These are phyloP conservation scores for Mamestra configurata DNA, from an alignment of 1,140 invertebrate species.

Conservation along the genomic window DNA sequence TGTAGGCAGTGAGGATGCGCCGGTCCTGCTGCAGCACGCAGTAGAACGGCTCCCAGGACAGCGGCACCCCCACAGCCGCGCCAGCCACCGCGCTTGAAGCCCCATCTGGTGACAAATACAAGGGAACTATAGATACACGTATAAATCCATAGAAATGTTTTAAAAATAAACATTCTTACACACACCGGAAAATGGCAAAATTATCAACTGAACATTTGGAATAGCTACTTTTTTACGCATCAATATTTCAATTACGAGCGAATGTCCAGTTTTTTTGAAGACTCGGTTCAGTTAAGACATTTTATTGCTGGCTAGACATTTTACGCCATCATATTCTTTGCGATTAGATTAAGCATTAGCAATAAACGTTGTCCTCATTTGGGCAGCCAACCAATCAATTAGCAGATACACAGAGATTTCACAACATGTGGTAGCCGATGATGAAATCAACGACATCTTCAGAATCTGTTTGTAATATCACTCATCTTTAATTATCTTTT, in stretches of 20 bases:
- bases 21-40: conserved; percentile 96
- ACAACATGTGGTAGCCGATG: background rate
- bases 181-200: too few relatives aligned
- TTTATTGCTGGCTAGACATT: background rate
- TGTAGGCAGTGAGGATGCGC: conserved; percentile 94
- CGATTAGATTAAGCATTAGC: background rate
- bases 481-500: background rate
- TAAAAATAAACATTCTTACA: too few relatives aligned
- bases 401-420: background rate
- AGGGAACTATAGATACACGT: background rate
- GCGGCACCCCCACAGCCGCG: conserved; percentile 75
- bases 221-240: too few relatives aligned
- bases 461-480: background rate
- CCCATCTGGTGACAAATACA: conserved; percentile 73
- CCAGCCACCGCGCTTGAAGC: conserved; percentile 73
- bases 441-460: background rate
- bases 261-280: too few relatives aligned
- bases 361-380: background rate
- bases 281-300: background rate
- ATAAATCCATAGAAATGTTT: too few relatives aligned
- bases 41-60: conserved; percentile 95
- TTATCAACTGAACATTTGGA: too few relatives aligned
- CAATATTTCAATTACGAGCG: too few relatives aligned
- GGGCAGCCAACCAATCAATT: background rate
- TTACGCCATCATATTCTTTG: background rate